These are phyloP conservation scores for Rhea pennata DNA, from an alignment of 2,113 vertebrate genomes.

Conservation along the genomic window DNA sequence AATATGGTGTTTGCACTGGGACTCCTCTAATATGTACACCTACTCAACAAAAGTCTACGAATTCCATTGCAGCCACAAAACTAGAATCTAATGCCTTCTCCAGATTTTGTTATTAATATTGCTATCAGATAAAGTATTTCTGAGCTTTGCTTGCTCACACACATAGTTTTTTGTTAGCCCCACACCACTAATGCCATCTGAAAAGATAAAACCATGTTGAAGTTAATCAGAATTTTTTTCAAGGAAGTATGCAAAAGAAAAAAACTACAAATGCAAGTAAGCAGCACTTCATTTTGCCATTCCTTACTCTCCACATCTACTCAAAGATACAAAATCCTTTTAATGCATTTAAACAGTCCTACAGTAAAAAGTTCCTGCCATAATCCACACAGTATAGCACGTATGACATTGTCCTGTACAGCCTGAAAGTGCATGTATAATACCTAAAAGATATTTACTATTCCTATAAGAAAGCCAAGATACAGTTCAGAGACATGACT, in stretches of 20 bases:
- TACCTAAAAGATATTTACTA: background rate
- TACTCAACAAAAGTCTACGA: background rate
- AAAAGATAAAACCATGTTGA: background rate
- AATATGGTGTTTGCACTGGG: background rate
- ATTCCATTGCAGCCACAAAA: background rate
- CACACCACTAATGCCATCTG: background rate
- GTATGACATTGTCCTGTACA: background rate
- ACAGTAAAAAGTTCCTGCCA: background rate
- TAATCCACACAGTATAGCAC: background rate
- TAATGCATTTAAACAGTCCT: background rate
- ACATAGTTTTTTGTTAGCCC: background rate
- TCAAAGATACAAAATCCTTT: background rate
- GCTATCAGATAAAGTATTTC: background rate
- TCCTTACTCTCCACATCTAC: background rate
- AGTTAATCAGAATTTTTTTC: background rate
- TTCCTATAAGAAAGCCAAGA: background rate
- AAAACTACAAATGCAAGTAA: background rate
- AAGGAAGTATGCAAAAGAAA: background rate
- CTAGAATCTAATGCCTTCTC: background rate
- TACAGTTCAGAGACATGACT: background rate
- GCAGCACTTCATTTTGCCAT: background rate
- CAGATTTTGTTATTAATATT: background rate
- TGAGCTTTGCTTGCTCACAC: background rate
- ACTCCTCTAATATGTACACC: background rate
- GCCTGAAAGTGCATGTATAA: background rate